Evolutionary conservation across 2,113 vertebrate genomes (phyloP).

Genomic region (Drymodes brunneopygia): DNA sequence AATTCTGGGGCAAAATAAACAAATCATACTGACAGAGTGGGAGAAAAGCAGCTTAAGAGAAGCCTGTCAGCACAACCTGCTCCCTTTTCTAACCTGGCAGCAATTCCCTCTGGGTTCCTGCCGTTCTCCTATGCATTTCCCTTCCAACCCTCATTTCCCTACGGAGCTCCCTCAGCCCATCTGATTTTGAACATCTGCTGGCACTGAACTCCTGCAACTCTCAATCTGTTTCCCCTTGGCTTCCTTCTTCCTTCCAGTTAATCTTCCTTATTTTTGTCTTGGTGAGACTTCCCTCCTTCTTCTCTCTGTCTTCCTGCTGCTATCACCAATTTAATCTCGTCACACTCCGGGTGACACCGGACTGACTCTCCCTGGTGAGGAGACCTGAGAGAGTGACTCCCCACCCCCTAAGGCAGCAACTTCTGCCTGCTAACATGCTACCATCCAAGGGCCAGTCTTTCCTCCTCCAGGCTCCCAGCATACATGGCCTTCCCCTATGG

Average conservation of each 20-base stretch:
- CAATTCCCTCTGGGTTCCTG: constrained; percentile 26
- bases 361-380: neutral
- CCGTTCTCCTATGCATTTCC: constrained; percentile 18
- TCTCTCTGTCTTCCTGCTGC: neutral
- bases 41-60: constrained; percentile 27
- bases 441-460: neutral
- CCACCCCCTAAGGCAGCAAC: neutral
- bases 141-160: constrained; percentile 52
- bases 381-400: neutral
- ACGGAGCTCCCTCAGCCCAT: constrained; percentile 34
- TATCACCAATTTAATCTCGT: neutral
- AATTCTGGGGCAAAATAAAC: constrained; percentile 37
- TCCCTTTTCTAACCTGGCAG: constrained; percentile 57
- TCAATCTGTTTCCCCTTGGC: constrained; percentile 58
- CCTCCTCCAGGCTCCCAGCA: neutral
- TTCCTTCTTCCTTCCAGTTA: constrained; percentile 56
- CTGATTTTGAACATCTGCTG: constrained; percentile 49
- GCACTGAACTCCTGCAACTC: constrained; percentile 58
- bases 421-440: neutral
- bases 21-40: constrained; percentile 2
- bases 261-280: constrained; percentile 56
- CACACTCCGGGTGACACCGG: neutral
- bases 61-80: constrained; percentile 39
- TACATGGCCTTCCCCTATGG: neutral
- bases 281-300: constrained; percentile 17